These are phyloP conservation scores for Montipora sp. DNA, from an alignment of 64 coral and sea anemone species.

Conservation along the genomic window DNA sequence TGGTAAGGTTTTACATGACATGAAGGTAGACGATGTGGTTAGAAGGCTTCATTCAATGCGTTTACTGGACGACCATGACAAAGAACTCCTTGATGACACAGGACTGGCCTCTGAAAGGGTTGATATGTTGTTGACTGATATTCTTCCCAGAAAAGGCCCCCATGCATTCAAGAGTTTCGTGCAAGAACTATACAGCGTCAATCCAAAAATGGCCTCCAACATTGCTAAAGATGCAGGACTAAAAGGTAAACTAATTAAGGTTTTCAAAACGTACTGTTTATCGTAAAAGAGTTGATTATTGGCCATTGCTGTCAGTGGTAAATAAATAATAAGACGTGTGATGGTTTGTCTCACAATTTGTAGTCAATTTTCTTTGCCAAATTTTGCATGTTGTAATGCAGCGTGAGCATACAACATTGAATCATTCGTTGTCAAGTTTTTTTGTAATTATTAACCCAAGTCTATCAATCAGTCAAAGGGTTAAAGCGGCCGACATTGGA, in stretches of 20 bases:
- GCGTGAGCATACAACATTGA: no score
- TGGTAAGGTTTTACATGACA: not conserved
- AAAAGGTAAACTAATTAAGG: not conserved
- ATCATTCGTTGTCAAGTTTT: no score
- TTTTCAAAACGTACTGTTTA: no score
- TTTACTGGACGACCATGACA: slow-evolving; percentile 59
- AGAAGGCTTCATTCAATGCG: not conserved
- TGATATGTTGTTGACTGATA: slow-evolving; percentile 50
- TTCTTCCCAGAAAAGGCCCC: slow-evolving; percentile 72
- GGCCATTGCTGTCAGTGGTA: not conserved
- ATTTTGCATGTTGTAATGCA: no score
- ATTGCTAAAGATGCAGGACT: not conserved
- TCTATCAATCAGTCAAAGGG: no score
- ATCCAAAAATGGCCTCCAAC: slow-evolving; percentile 25
- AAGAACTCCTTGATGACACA: slow-evolving; percentile 30
- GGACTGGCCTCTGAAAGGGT: slow-evolving; percentile 9
- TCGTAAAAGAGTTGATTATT: no score
- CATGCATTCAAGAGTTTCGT: slow-evolving; percentile 62
- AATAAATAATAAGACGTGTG: no score
- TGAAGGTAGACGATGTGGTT: slow-evolving; percentile 50
- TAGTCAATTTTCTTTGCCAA: no score
- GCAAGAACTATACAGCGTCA: slow-evolving; percentile 13
- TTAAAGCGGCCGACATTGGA: no score
- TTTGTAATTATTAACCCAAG: no score
- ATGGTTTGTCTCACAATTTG: no score